Conservation (phyloP, 2,797 vertebrate genomes). For the Peromyscus nudipes region DNA sequence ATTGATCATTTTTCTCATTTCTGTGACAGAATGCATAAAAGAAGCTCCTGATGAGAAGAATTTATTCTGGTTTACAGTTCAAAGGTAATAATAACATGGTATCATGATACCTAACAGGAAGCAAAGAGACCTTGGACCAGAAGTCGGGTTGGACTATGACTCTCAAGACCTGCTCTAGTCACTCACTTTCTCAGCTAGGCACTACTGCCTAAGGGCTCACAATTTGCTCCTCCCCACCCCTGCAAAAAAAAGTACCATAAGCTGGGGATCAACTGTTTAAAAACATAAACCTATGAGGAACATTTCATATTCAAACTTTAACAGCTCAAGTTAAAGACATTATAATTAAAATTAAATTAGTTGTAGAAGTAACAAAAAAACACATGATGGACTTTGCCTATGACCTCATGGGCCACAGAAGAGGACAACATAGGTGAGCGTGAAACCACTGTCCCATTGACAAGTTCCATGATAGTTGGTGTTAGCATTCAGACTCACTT, state of each 20-base stretch:
- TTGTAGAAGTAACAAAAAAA: slow-evolving; percentile 5
- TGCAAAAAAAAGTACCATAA: neutral
- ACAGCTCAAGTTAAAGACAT: neutral
- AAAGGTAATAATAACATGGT: neutral
- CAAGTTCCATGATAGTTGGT: neutral
- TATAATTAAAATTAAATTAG: neutral
- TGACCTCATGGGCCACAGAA: neutral
- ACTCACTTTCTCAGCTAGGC: neutral
- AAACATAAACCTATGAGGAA: neutral
- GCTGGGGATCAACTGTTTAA: neutral
- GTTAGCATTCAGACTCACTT: too few species aligned
- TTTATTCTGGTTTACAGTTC: neutral
- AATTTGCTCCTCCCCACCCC: rapidly evolving
- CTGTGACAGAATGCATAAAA: neutral
- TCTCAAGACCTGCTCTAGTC: neutral
- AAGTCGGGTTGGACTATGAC: neutral
- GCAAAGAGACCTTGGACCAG: neutral
- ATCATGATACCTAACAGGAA: neutral
- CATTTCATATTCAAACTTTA: neutral
- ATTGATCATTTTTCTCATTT: neutral
- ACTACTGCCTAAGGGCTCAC: neutral
- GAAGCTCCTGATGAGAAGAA: neutral
- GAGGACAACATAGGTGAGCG: neutral
- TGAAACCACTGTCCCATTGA: neutral
- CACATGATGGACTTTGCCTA: neutral